A percentile compares a stretch with the other conserved stretches of the same genome.
Evolutionary conservation across 2,113 vertebrate genomes (phyloP).

Genomic region (Salvelinus namaycush): DNA sequence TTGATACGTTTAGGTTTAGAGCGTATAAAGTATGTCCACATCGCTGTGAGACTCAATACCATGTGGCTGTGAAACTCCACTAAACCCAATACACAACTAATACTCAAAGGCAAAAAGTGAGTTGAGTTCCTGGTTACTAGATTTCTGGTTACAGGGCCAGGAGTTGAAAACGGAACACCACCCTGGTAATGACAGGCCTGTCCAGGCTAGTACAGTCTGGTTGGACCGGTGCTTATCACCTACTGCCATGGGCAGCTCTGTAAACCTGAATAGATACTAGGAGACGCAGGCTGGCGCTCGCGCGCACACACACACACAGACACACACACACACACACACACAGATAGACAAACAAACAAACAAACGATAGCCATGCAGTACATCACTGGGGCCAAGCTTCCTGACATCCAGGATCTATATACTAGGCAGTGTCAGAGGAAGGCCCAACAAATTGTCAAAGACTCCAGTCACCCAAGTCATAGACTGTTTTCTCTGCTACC

Average conservation of each 20-base stretch:
- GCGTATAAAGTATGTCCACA: slow-evolving; percentile 61
- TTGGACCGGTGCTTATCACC: slow-evolving; percentile 1
- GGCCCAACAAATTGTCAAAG: too few species aligned
- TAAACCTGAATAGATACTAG: slow-evolving; percentile 2
- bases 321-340: background rate
- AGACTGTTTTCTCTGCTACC: too few species aligned
- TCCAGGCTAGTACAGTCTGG: background rate
- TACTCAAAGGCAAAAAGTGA: too few species aligned
- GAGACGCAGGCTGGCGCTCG: background rate
- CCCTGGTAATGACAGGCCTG: background rate
- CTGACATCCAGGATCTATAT: too few species aligned
- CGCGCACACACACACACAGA: background rate
- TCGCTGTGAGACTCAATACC: slow-evolving; percentile 42
- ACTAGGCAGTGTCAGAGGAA: too few species aligned
- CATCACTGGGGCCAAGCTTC: too few species aligned
- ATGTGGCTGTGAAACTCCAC: background rate
- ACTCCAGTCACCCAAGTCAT: too few species aligned
- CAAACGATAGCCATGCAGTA: too few species aligned
- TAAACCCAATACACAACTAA: background rate
- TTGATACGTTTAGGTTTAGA: slow-evolving; percentile 60
- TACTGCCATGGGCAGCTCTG: background rate
- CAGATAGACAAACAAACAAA: too few species aligned
- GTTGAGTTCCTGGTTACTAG: too few species aligned
- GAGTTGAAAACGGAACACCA: too few species aligned
- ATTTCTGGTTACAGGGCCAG: too few species aligned